phyloP scores from a whole-genome alignment of 1,140 invertebrate genomes.

The Heliconius congener region DNA sequence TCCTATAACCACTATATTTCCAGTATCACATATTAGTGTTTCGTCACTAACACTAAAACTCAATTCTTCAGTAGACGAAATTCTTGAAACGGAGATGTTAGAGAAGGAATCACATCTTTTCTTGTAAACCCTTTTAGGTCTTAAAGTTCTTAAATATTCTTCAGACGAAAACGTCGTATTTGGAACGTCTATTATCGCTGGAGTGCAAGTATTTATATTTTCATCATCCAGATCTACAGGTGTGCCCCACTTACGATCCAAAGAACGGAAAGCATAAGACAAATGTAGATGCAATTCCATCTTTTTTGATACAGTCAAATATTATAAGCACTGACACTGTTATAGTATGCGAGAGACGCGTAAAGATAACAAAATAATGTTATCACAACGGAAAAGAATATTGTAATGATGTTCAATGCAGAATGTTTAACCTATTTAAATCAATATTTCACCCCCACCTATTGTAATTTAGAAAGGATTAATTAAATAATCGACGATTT shows the following conservation, averaged over 20 bases:
- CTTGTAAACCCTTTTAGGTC: neutral
- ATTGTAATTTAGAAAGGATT: neutral
- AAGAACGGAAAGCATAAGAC: conserved; percentile 51
- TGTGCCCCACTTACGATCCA: conserved; percentile 60
- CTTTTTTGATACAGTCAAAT: conserved; percentile 17
- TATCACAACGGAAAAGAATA: neutral
- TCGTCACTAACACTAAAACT: neutral
- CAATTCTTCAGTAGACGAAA: conserved; percentile 24
- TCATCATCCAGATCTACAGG: conserved; percentile 52
- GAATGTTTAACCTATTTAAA: neutral
- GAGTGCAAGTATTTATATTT: conserved; percentile 38
- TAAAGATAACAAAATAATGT: neutral
- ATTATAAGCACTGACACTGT: neutral
- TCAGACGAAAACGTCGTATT: conserved; percentile 59
- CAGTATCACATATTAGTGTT: conserved; percentile 1
- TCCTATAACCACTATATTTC: neutral
- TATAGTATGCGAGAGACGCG: too few relatives aligned
- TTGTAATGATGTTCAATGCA: neutral
- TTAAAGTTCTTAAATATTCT: conserved; percentile 48
- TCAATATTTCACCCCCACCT: neutral
- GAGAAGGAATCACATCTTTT: conserved; percentile 36
- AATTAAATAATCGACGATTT: neutral
- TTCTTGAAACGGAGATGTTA: conserved; percentile 40
- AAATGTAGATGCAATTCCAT: conserved; percentile 64
- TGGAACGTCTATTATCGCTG: conserved; percentile 48